Percentiles rank a stretch among this genome's conserved stretches.
phyloP scores from a whole-genome alignment of 2,113 vertebrate species.

The Porphyrio hochstetteri region DNA sequence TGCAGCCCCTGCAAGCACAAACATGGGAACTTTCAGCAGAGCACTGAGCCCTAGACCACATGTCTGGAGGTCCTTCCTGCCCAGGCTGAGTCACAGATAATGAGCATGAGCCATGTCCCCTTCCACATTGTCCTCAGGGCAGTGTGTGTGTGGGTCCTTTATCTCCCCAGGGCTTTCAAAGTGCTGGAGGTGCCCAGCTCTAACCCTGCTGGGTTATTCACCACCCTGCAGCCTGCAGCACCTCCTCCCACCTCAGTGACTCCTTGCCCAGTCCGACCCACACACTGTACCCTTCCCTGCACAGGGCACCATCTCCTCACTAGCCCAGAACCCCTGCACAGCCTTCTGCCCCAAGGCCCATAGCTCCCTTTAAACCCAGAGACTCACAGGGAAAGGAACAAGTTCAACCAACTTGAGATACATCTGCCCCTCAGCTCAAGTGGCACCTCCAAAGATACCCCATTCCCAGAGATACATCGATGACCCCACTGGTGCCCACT shows the following conservation, averaged over 20 bases:
- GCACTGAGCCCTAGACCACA: background rate
- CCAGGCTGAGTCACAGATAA: background rate
- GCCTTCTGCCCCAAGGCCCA: background rate
- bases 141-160: background rate
- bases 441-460: background rate
- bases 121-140: background rate
- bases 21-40: background rate
- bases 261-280: too few species aligned
- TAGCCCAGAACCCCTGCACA: background rate
- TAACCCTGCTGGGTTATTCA: background rate
- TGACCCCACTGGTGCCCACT: rapidly evolving
- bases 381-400: background rate
- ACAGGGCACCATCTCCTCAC: background rate
- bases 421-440: background rate
- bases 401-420: too few species aligned
- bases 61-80: background rate
- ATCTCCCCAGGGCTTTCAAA: background rate
- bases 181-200: background rate
- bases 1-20: background rate
- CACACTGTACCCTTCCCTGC: background rate
- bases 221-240: background rate
- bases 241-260: background rate
- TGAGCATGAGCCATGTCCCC: background rate
- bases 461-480: rapidly evolving
- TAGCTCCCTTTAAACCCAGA: background rate